phyloP scores from a whole-genome alignment of 2,888 invertebrate species.

The Arge pagana region DNA sequence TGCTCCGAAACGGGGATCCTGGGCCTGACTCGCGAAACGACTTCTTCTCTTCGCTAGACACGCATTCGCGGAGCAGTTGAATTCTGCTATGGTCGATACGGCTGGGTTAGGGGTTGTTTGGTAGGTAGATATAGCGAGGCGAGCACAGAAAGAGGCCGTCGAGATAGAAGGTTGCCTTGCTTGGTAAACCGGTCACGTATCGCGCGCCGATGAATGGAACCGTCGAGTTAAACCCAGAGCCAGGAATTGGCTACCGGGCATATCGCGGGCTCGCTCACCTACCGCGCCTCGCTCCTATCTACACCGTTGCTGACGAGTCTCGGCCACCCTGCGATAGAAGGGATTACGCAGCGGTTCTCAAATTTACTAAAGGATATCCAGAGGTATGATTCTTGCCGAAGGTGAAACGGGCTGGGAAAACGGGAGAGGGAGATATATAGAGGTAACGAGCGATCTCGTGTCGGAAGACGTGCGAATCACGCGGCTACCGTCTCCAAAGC shows the following conservation, averaged over 20 bases:
- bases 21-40: no score
- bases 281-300: constrained; percentile 44
- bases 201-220: constrained; percentile 58
- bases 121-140: constrained; percentile 33
- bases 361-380: no score
- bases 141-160: constrained; percentile 27
- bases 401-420: no score
- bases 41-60: no score
- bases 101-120: constrained; percentile 28
- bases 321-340: constrained; percentile 43
- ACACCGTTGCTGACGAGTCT: constrained; percentile 19
- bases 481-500: no score
- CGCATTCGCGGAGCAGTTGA: constrained; percentile 16
- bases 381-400: no score
- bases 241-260: constrained; percentile 58
- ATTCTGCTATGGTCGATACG: constrained; percentile 22
- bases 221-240: constrained; percentile 55
- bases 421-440: no score
- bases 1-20: no score
- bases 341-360: constrained; percentile 36
- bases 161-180: constrained; percentile 41
- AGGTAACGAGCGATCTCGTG: no score
- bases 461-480: no score
- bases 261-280: constrained; percentile 54
- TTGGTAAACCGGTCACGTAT: constrained; percentile 58